Evolutionary conservation across 2,113 vertebrate genomes (phyloP), one percentile per base, ranked within the genome.

Genomic region (Heterotilapia buettikoferi): DNA sequence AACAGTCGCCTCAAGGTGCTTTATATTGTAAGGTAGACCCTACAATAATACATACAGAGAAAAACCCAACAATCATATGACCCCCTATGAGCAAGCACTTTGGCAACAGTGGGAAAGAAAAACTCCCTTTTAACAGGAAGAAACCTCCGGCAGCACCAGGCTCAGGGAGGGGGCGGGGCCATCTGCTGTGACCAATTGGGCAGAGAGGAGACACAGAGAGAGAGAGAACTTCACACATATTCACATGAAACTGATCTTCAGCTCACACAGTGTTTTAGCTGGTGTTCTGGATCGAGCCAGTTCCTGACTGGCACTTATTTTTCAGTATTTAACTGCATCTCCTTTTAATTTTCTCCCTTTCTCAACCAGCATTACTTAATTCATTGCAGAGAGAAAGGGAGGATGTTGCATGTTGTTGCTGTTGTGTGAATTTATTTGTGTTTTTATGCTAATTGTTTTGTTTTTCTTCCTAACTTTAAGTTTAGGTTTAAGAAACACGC

Each of bases 111-210:
- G 57, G 57, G 57, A 31, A 33, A 0, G 16, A 61, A 61, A 33
- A 61, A 61, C 29, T 61, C 57, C 29, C 29, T 4, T 61, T 61
- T 61, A 0, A 61, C 14, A 61, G 57, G 57, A 59, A 59, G 5
- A 33, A 61, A 2, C 56, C 56, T 0, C 56, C 0, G 0, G 0
- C 2, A 33, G 8, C 33, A 61, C 29, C 8, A 19, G 57, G 57
- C 29, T 61, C 57, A 19, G 29, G 16, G 0, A 61, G 26, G 57
- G 56, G 57, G 57, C 8, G 8, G 57, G 57, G 57, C 16, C 57
- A 61, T 0, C 3, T 3, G 1, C 57, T 61, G 57, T 1, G 3
- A 61, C 8, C 5, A 2, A 6, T 6, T 31, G 31, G 31, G 31
- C 6, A 31, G 31, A 31, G 31, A 6, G 31, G 6, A 31, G 6